Conservation (phyloP, 2,797 vertebrate genomes). For the Hoplostethus atlanticus region DNA sequence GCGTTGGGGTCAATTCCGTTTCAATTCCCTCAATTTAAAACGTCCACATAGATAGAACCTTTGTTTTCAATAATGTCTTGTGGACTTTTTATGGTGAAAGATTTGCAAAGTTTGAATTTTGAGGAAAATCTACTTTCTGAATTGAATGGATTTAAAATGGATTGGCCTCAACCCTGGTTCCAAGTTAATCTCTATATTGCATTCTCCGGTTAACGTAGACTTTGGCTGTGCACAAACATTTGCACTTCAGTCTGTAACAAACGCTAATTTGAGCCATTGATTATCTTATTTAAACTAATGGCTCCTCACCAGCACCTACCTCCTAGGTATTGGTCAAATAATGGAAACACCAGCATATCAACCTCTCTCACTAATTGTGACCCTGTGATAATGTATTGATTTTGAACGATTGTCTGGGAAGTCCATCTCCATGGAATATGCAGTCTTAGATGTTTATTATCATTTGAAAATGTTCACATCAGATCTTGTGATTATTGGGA, state of each 20-base stretch:
- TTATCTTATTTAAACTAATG: slow-evolving; percentile 34
- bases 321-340: slow-evolving; percentile 21
- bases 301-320: slow-evolving; percentile 50
- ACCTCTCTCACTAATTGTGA: slow-evolving; percentile 19
- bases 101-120: slow-evolving; percentile 20
- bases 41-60: not conserved
- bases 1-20: slow-evolving; percentile 45
- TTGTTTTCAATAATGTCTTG: not conserved
- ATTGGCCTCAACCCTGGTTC: slow-evolving; percentile 46
- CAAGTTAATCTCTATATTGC: slow-evolving; percentile 60
- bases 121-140: slow-evolving; percentile 7
- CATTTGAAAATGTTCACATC: slow-evolving; percentile 1
- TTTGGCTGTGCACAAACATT: slow-evolving; percentile 66
- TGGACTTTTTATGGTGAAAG: not conserved
- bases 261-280: slow-evolving; percentile 49
- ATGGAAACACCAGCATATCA: slow-evolving; percentile 71
- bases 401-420: slow-evolving; percentile 52
- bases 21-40: slow-evolving; percentile 13
- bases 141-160: slow-evolving; percentile 6
- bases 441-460: slow-evolving; percentile 6
- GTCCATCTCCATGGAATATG: slow-evolving; percentile 17
- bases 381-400: slow-evolving; percentile 8
- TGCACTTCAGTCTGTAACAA: slow-evolving; percentile 49
- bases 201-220: slow-evolving; percentile 47
- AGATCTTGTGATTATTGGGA: not conserved